Base-by-base conservation (phyloP, 2,888 invertebrate genomes). In the Dolomedes plantarius region DNA sequence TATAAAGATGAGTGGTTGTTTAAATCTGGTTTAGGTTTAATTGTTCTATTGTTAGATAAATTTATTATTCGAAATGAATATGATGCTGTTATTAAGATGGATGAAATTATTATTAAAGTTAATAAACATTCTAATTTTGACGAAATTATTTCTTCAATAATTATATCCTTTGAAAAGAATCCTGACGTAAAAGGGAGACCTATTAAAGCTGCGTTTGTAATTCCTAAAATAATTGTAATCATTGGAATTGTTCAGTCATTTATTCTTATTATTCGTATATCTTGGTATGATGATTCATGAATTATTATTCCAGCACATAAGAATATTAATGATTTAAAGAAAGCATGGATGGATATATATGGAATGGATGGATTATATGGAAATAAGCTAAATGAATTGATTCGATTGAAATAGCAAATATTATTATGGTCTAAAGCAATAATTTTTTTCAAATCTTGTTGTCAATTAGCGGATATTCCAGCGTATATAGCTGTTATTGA, bases 391-490 rank as follows among this genome's bases (percentile, higher is more conserved):
- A 92, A 86, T 93, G 91, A 88, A 90, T 90, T 86, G 93, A 91
- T 0, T 93, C 93, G 89, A 94, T 91, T 0, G 93, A 92, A 91
- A 95, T 92, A 92, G 93, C 92, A 91, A 93, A 93, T 91, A 95
- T 94, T 93, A 95, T 95, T 90, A 95, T 93, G 0, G 95, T 0
- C 95, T 95, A 91, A 95, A n/a, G n/a, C n/a, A n/a, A n/a, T n/a
- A n/a, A n/a, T n/a, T 36, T 36, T 36, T 36, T 36, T 36, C 7
- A 36, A 5, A 9, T 36, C 9, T 36, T 36, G 9, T 36, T 36
- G 36, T 36, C 36, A 36, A 36, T 36, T 9, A 87, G 91, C 92
- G 56, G 90, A 90, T 41, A 91, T 46, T 23, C 91, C 90, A 39
- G 91, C 90, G 89, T 89, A 87, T 89, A 91, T 88, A 39, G 90